Evolutionary conservation across 2,797 vertebrate genomes (phyloP).

Genomic region (Ptychobarbus kaznakovi): DNA sequence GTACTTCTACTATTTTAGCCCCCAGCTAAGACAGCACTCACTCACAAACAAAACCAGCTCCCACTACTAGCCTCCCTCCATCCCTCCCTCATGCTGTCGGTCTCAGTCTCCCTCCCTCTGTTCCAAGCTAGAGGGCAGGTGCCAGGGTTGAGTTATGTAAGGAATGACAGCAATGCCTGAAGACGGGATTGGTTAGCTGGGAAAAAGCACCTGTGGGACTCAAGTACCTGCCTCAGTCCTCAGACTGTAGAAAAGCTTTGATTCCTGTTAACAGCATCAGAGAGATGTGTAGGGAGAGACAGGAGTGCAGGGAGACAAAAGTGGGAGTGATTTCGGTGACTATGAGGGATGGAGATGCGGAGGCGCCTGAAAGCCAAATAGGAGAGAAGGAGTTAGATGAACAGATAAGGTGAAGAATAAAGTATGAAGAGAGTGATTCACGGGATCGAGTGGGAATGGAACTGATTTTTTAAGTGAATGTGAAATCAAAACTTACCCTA

Average conservation of each 20-base stretch:
- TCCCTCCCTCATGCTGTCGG: conserved; percentile 13
- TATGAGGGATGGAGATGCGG: background rate
- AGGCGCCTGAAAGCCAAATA: background rate
- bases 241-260: conserved; percentile 41
- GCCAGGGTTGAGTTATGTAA: conserved; percentile 48
- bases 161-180: conserved; percentile 49
- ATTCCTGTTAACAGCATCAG: conserved; percentile 48
- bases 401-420: conserved; percentile 17
- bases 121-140: conserved; percentile 44
- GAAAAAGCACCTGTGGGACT: conserved; percentile 50
- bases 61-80: conserved; percentile 11
- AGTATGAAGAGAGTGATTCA: conserved; percentile 9
- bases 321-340: conserved; percentile 16
- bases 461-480: background rate
- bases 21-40: conserved; percentile 60
- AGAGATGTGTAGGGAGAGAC: conserved; percentile 27
- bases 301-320: conserved; percentile 12
- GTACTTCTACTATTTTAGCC: conserved; percentile 51
- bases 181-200: conserved; percentile 49
- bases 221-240: conserved; percentile 40
- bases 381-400: background rate
- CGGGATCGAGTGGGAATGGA: background rate
- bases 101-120: conserved; percentile 30
- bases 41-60: conserved; percentile 31
- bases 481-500: background rate